These are phyloP conservation scores for Tribolium freemani DNA, from an alignment of 2,888 invertebrate genomes.

Conservation along the genomic window DNA sequence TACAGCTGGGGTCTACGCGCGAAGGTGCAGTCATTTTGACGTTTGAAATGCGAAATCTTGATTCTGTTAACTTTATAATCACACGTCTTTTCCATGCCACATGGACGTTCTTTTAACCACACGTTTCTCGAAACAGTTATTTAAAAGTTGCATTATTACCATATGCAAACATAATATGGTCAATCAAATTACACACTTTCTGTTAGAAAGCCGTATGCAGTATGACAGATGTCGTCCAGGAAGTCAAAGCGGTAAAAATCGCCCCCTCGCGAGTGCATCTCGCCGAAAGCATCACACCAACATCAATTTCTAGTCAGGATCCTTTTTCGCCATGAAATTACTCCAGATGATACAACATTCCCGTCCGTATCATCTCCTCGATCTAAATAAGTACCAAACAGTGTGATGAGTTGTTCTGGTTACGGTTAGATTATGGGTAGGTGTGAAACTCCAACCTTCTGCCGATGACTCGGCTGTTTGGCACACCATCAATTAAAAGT, in stretches of 20 bases:
- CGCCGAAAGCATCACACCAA: not conserved
- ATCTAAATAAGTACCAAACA: slow-evolving; percentile 50
- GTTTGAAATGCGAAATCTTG: too few relatives aligned
- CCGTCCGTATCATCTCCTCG: slow-evolving; percentile 44
- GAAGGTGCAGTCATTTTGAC: too few relatives aligned
- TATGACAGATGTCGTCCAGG: not conserved
- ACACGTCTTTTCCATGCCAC: too few relatives aligned
- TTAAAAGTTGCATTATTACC: too few relatives aligned
- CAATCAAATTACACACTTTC: not conserved
- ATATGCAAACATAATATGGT: not conserved
- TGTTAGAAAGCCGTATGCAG: not conserved
- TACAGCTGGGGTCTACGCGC: not conserved
- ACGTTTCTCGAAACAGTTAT: too few relatives aligned
- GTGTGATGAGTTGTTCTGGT: slow-evolving; percentile 56
- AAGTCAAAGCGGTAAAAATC: not conserved
- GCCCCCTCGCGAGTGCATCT: not conserved
- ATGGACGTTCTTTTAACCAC: too few relatives aligned
- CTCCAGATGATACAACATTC: slow-evolving; percentile 24
- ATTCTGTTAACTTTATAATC: too few relatives aligned
- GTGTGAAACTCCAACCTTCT: slow-evolving; percentile 66
- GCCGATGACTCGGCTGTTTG: slow-evolving; percentile 65
- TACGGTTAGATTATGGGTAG: slow-evolving; percentile 62
- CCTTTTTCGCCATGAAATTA: slow-evolving; percentile 1
- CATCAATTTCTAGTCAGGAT: not conserved
- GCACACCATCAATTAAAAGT: slow-evolving; percentile 66